Evolutionary conservation across 2,797 vertebrate genomes (phyloP).

Genomic region (Taenioides sp.): DNA sequence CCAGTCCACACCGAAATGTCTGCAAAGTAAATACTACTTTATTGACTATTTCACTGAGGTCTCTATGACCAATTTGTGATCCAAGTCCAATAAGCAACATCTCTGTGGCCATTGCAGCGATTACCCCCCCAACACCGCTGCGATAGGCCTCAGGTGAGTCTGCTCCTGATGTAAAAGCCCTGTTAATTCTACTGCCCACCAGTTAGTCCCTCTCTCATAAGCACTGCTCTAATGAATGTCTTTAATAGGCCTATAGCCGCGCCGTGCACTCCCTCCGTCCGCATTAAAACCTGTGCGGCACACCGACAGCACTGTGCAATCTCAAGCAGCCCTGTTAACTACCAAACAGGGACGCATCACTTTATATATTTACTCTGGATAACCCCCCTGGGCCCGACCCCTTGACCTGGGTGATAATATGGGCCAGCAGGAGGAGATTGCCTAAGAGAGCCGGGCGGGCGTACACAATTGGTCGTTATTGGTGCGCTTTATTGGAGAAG

Average conservation of each 20-base stretch:
- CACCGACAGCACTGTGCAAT: conserved; percentile 71
- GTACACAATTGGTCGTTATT: conserved; percentile 75
- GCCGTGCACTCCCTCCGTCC: conserved; percentile 64
- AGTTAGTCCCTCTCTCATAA: conserved; percentile 82
- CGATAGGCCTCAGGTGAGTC: conserved; percentile 62
- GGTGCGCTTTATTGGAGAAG: conserved; percentile 70
- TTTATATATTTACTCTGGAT: conserved; percentile 87
- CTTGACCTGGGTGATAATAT: conserved; percentile 76
- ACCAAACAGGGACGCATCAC: conserved; percentile 78
- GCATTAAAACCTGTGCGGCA: conserved; percentile 71
- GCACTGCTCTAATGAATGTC: conserved; percentile 83
- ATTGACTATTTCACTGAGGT: conserved; percentile 35
- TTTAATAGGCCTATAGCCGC: conserved; percentile 80
- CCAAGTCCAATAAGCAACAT: conserved; percentile 64
- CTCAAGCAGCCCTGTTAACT: conserved; percentile 81
- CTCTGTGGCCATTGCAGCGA: conserved; percentile 49
- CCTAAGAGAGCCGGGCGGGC: conserved; percentile 63
- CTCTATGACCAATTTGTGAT: conserved; percentile 44
- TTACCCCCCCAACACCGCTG: conserved; percentile 48
- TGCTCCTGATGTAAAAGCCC: conserved; percentile 73
- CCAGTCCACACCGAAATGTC: conserved; percentile 9
- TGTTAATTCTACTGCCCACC: conserved; percentile 80
- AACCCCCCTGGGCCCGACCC: conserved; percentile 79
- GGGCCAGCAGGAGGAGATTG: conserved; percentile 75
- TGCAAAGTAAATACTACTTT: conserved; percentile 12